Percentiles rank a stretch among this genome's conserved stretches.
Conservation (phyloP, 2,888 invertebrate genomes). For the Malthinus flaveolus region DNA sequence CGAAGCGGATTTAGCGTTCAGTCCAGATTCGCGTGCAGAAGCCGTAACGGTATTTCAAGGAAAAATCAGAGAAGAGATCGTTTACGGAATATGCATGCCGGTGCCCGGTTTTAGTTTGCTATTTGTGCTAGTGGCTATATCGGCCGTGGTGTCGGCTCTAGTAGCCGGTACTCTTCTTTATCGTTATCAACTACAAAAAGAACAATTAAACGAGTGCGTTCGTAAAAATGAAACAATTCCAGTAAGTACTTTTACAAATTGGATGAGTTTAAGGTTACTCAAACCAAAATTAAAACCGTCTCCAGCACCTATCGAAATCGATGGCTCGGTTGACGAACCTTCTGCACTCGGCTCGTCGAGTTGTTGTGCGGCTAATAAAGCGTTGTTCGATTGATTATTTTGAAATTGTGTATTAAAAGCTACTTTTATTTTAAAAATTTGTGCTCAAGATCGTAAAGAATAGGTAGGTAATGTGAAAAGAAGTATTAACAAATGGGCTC, state of each 20-base stretch:
- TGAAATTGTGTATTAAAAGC: not conserved
- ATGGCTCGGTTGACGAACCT: constrained; percentile 35
- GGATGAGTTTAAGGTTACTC: constrained; percentile 72
- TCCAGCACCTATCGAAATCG: constrained; percentile 36
- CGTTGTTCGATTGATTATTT: constrained; percentile 18
- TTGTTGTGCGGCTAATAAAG: constrained; percentile 37
- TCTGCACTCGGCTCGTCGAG: constrained; percentile 30
- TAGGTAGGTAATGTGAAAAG: constrained; percentile 6
- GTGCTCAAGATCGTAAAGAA: constrained; percentile 12
- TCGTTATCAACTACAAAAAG: constrained; percentile 75
- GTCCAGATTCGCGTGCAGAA: constrained; percentile 77
- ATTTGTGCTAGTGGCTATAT: constrained; percentile 84
- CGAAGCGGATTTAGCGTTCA: constrained; percentile 88
- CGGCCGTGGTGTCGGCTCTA: constrained; percentile 84
- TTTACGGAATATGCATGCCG: constrained; percentile 90
- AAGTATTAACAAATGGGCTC: constrained; percentile 23
- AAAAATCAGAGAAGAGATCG: constrained; percentile 84
- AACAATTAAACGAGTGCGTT: constrained; percentile 60
- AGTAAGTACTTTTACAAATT: constrained; percentile 69
- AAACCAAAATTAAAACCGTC: constrained; percentile 53
- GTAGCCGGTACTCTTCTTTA: constrained; percentile 84
- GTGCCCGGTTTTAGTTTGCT: constrained; percentile 87
- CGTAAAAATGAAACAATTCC: constrained; percentile 60
- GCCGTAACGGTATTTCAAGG: constrained; percentile 88
- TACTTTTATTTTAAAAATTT: constrained; percentile 3